phyloP scores from a whole-genome alignment of 2,888 invertebrate genomes.

The Drosophila engyochracea region DNA sequence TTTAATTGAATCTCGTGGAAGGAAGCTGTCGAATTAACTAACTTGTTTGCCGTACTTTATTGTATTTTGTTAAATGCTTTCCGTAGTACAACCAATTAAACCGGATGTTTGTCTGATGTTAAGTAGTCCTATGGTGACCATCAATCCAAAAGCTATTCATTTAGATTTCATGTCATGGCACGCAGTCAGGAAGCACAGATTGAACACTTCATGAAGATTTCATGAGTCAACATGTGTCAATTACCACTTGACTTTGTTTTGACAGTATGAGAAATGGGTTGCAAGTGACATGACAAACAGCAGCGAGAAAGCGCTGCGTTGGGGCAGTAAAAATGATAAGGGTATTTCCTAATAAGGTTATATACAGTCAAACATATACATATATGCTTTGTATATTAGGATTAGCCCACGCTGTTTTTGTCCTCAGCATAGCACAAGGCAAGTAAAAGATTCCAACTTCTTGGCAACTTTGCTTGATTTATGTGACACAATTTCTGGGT shows the following conservation, averaged over 20 bases:
- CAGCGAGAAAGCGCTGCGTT: constrained; percentile 3
- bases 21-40: background rate
- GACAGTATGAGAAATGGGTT: constrained; percentile 68
- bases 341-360: background rate
- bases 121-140: constrained; percentile 7
- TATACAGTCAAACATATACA: background rate
- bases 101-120: constrained; percentile 6
- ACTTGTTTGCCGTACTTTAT: background rate
- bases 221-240: constrained; percentile 72
- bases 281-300: constrained; percentile 13
- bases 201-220: constrained; percentile 33
- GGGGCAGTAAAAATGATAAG: constrained; percentile 22
- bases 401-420: constrained; percentile 12
- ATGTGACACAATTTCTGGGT: constrained; percentile 7
- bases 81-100: background rate
- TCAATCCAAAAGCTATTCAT: constrained; percentile 34
- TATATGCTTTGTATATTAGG: constrained; percentile 1
- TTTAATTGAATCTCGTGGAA: background rate
- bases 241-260: constrained; percentile 72
- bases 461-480: constrained; percentile 31
- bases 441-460: constrained; percentile 8
- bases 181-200: background rate
- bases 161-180: constrained; percentile 18
- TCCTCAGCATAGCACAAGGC: background rate
- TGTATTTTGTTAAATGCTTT: constrained; percentile 1